Evolutionary conservation across 2,113 vertebrate genomes (phyloP).

Genomic region (Callipepla californica): DNA sequence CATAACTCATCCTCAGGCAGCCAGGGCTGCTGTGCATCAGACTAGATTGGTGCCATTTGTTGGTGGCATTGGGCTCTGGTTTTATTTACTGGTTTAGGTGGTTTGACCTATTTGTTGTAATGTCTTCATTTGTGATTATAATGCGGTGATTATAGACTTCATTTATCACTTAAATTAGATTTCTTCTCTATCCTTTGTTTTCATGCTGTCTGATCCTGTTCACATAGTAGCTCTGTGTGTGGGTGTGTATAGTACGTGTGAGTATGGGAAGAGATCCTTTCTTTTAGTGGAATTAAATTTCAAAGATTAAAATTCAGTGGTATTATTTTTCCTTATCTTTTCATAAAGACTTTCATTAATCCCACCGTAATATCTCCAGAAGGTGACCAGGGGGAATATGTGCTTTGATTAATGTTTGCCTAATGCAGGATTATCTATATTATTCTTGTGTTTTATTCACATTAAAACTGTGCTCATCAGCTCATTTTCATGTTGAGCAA

Average conservation of each 20-base stretch:
- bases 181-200: slow-evolving; percentile 27
- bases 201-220: slow-evolving; percentile 12
- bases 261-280: slow-evolving; percentile 33
- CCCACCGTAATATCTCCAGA: slow-evolving; percentile 56
- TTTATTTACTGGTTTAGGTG: not conserved
- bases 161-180: slow-evolving; percentile 48
- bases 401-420: slow-evolving; percentile 75
- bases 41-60: not conserved
- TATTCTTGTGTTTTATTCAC: slow-evolving; percentile 73
- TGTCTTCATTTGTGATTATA: not conserved
- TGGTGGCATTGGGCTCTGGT: not conserved
- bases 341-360: slow-evolving; percentile 72
- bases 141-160: slow-evolving; percentile 21
- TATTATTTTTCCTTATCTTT: slow-evolving; percentile 63
- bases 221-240: slow-evolving; percentile 34
- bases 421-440: slow-evolving; percentile 70
- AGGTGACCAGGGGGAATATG: slow-evolving; percentile 62
- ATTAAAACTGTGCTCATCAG: slow-evolving; percentile 64
- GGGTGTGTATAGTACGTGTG: slow-evolving; percentile 12
- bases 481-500: slow-evolving; percentile 59
- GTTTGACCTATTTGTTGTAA: not conserved
- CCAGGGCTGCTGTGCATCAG: not conserved
- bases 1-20: not conserved
- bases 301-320: slow-evolving; percentile 72
- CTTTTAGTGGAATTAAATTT: slow-evolving; percentile 55